phyloP scores from a whole-genome alignment of 2,888 invertebrate genomes.

The Amphipoea oculea region DNA sequence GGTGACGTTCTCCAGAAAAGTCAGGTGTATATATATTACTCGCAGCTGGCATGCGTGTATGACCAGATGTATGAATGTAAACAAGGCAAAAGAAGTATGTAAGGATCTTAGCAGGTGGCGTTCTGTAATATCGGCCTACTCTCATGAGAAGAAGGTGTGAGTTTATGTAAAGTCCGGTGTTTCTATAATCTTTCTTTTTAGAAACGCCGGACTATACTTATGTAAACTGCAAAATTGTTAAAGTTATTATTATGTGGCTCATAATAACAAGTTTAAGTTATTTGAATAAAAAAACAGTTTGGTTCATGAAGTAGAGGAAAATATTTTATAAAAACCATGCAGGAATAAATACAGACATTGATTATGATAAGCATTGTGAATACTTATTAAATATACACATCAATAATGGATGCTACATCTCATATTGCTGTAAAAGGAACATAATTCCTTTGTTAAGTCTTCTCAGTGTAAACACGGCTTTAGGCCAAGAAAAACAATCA shows the following conservation, averaged over 20 bases:
- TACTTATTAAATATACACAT: slow-evolving; percentile 15
- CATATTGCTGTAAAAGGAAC: slow-evolving; percentile 15
- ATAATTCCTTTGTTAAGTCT: slow-evolving; percentile 25
- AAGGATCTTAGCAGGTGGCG: background rate
- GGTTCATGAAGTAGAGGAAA: slow-evolving; percentile 15
- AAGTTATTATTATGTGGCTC: background rate
- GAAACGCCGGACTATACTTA: background rate
- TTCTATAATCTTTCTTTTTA: too few species aligned
- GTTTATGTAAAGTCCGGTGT: background rate
- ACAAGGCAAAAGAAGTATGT: background rate
- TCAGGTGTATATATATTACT: background rate
- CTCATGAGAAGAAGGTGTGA: background rate
- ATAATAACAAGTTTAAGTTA: background rate
- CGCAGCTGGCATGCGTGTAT: background rate
- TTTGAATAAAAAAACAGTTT: slow-evolving; percentile 13
- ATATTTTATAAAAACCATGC: slow-evolving; percentile 14
- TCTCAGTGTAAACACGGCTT: slow-evolving; percentile 31
- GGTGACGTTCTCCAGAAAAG: background rate
- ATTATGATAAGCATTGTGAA: slow-evolving; percentile 23
- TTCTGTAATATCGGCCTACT: background rate
- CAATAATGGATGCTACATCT: slow-evolving; percentile 37
- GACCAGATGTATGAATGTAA: background rate
- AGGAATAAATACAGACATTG: slow-evolving; percentile 17
- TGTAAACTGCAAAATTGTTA: background rate
- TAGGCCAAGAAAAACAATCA: slow-evolving; percentile 38